Base-by-base conservation (phyloP, 2,797 vertebrate species). In the Acrossocheilus wenchowensis region DNA sequence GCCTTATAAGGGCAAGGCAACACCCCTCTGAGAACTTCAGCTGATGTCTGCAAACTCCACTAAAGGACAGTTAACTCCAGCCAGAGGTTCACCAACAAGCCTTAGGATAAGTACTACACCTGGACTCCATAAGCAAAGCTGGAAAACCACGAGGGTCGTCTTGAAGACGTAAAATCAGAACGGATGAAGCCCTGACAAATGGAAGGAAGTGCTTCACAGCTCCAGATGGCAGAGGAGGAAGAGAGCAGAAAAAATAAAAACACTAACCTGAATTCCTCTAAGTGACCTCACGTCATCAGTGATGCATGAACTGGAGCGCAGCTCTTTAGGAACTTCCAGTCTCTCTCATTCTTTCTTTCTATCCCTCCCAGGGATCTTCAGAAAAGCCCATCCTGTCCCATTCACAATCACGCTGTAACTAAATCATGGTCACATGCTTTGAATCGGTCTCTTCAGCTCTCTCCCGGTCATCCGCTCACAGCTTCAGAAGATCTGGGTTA, bases 1-100 rank as follows among this genome's bases (percentile, higher is more conserved):
- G 91, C 96, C 95, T 93, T 95, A 95, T 95, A 96, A 94, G 94
- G 95, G 83, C 93, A 95, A 60, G 74, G 87, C 93, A 92, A 93
- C 93, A 92, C 91, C 92, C 93, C 92, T 93, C 82, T 88, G 82
- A 90, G 90, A 81, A 86, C 91, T 91, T 94, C 91, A 93, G 93
- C 92, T 94, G 94, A 94, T 94, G 92, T 89, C 91, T 94, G 91
- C 90, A 92, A 92, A 92, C 93, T 92, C 89, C 90, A 10, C 41
- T 36, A 71, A 68, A 45, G 78, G 68, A 54, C 34, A 72, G 78
- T 81, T 74, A 69, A 34, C 68, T 78, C 43, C 52, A 78, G 15
- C 74, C 54, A 57, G 68, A 41, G 34, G 57, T 87, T 81, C 48
- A 48, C 15, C 39, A 71, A 30, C 52, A 83, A 85, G 60, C 26